phyloP scores from a whole-genome alignment of 2,113 vertebrate species.

The Trogon surrucura region DNA sequence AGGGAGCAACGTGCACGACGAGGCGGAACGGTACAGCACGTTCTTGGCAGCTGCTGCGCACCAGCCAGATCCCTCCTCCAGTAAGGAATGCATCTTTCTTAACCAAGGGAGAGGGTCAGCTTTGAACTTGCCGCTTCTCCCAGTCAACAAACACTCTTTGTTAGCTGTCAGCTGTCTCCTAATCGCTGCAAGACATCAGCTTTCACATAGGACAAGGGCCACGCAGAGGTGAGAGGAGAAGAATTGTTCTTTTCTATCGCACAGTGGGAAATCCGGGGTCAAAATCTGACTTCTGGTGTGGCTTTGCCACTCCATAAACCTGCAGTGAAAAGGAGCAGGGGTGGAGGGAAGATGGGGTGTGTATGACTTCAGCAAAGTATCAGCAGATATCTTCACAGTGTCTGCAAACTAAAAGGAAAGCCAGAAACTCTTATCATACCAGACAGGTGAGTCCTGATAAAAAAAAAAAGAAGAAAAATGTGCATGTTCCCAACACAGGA shows the following conservation, averaged over 20 bases:
- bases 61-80: neutral
- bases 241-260: neutral
- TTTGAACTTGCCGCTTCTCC: neutral
- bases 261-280: fast-evolving
- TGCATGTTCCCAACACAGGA: neutral
- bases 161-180: neutral
- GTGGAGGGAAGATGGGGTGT: neutral
- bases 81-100: neutral
- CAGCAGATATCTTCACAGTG: neutral
- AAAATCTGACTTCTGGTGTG: neutral
- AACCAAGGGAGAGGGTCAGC: neutral
- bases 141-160: neutral
- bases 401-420: neutral
- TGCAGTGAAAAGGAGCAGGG: neutral
- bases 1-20: neutral
- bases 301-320: neutral
- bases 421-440: neutral
- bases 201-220: neutral
- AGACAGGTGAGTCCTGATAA: neutral
- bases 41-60: neutral
- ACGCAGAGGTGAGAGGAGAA: neutral
- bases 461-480: neutral
- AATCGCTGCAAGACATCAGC: neutral
- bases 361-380: fast-evolving
- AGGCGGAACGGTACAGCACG: fast-evolving